Evolutionary conservation across 92 coral and sea anemone genomes (phyloP).

Genomic region (Pocillopora meandrina): DNA sequence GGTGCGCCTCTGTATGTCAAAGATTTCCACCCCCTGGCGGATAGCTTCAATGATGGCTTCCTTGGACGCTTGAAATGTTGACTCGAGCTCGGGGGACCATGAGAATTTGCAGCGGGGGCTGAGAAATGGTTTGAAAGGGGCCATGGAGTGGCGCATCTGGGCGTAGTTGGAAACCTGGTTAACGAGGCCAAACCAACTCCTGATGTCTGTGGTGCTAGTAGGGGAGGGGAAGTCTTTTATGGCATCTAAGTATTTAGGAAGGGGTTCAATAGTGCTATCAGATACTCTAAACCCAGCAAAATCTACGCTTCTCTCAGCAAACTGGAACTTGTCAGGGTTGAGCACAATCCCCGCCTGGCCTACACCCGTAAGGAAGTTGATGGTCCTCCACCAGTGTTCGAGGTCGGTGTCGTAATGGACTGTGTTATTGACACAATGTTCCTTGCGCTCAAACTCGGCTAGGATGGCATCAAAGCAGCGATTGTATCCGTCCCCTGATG

Average conservation of each 20-base stretch:
- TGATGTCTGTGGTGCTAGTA: constrained; percentile 62
- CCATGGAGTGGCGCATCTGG: constrained; percentile 49
- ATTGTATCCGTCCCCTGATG: constrained; percentile 71
- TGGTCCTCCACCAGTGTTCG: constrained; percentile 81
- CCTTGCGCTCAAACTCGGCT: constrained; percentile 57
- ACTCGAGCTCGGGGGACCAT: constrained; percentile 49
- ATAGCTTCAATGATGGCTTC: constrained; percentile 48
- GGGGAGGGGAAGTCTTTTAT: constrained; percentile 77
- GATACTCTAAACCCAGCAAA: constrained; percentile 73
- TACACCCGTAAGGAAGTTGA: constrained; percentile 70
- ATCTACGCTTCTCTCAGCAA: constrained; percentile 51
- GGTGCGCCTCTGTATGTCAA: constrained; percentile 61
- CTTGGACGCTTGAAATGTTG: constrained; percentile 45
- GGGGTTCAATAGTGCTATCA: constrained; percentile 67
- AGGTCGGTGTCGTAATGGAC: constrained; percentile 71
- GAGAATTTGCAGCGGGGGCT: constrained; percentile 52
- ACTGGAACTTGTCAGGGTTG: constrained; percentile 71
- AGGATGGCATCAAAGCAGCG: constrained; percentile 77
- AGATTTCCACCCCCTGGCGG: constrained; percentile 68
- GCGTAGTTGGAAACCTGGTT: constrained; percentile 65
- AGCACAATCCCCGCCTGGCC: constrained; percentile 85
- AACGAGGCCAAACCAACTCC: constrained; percentile 81
- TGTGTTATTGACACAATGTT: constrained; percentile 80
- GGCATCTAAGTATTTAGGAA: constrained; percentile 70
- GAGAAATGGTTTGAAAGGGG: constrained; percentile 61